Conservation (phyloP, 2,797 vertebrate genomes). For the Columba guinea region DNA sequence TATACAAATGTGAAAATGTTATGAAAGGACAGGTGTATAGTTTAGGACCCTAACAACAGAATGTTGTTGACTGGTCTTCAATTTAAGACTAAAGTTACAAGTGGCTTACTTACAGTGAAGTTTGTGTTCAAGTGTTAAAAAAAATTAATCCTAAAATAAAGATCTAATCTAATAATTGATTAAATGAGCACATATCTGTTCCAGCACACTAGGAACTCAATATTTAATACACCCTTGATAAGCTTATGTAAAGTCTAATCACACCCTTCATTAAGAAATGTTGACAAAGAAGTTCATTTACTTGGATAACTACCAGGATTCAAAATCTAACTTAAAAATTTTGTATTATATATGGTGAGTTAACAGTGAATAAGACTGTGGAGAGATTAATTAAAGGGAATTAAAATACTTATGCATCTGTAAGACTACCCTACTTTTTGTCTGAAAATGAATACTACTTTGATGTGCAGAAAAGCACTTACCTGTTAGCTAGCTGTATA, state of each 20-base stretch:
- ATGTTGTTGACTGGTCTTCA: background rate
- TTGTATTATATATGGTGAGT: background rate
- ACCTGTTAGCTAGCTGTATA: background rate
- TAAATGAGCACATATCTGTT: constrained; percentile 12
- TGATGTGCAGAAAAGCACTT: background rate
- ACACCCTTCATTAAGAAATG: constrained; percentile 33
- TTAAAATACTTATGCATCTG: constrained; percentile 18
- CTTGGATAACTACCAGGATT: constrained; percentile 13
- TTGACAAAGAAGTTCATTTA: constrained; percentile 43
- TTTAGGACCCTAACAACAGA: background rate
- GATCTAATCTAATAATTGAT: constrained; percentile 10
- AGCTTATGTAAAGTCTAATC: constrained; percentile 52
- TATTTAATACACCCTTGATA: constrained; percentile 27
- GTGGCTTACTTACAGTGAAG: background rate
- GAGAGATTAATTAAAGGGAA: constrained; percentile 42
- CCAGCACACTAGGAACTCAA: background rate
- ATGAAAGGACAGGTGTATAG: background rate
- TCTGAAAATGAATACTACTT: background rate
- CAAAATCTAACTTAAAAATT: constrained; percentile 30
- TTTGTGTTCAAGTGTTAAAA: background rate
- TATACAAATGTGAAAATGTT: background rate
- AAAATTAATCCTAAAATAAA: constrained; percentile 47
- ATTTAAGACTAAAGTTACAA: background rate
- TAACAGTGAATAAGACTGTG: constrained; percentile 6
- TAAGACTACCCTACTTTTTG: background rate